These are phyloP conservation scores for Phalangium opilio DNA, from an alignment of 2,888 invertebrate species.

Conservation along the genomic window DNA sequence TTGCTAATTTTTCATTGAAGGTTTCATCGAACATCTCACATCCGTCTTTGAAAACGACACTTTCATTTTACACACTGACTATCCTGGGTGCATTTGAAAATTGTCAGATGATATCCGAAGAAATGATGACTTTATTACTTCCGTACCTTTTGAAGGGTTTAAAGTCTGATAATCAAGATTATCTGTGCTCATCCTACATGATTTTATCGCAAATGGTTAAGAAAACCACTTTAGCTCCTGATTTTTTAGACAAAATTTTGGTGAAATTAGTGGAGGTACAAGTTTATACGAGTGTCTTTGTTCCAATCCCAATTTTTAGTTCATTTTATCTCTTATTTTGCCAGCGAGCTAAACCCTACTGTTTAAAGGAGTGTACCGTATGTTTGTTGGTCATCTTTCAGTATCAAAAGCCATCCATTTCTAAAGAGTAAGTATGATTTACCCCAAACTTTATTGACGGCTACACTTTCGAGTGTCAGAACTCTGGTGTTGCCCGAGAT, in stretches of 20 bases:
- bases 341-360: conserved; percentile 34
- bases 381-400: conserved; percentile 54
- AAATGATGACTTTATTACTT: conserved; percentile 49
- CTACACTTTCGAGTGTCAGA: too few species aligned
- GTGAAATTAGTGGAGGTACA: conserved; percentile 40
- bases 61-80: conserved; percentile 64
- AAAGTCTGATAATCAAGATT: conserved; percentile 49
- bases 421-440: conserved; percentile 21
- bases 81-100: conserved; percentile 52
- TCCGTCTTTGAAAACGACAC: conserved; percentile 45
- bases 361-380: conserved; percentile 47
- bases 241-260: conserved; percentile 44
- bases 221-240: conserved; percentile 43
- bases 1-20: neutral
- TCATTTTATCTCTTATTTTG: conserved; percentile 16
- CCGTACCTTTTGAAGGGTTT: conserved; percentile 56
- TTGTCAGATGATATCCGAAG: conserved; percentile 40
- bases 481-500: too few species aligned
- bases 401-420: conserved; percentile 37
- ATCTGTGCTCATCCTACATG: conserved; percentile 54
- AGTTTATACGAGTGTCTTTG: too few species aligned
- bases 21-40: neutral
- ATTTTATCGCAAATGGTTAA: conserved; percentile 51
- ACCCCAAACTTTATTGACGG: neutral
- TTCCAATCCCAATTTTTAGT: too few species aligned